Evolutionary conservation across 1,140 invertebrate species (phyloP), one percentile per base, ranked within the genome.

Genomic region (Pogonomyrmex barbatus): DNA sequence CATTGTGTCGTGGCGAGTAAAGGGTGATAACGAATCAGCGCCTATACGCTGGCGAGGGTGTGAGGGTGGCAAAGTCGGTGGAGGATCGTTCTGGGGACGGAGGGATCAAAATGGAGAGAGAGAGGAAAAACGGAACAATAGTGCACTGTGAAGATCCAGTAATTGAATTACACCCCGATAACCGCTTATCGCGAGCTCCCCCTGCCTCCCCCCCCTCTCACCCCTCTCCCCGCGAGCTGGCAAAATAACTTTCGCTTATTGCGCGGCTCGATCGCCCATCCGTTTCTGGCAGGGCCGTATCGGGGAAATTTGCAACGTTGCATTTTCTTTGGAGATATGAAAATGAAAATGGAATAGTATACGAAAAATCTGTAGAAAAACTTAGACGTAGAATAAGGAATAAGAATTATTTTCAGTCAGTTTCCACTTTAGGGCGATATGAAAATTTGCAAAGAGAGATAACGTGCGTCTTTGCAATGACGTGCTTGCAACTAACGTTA

Each of bases 151-250:
- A 94, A 93, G 94, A 93, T 93, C 92, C 91, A 88, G 91, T 94
- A 94, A 94, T 94, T 94, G 93, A 94, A 94, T 94, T 94, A 94
- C 90, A 93, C 88, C 87, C 91, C 85, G 91, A 93, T 94, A 94
- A 94, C 90, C 88, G 88, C 91, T 93, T 94, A 93, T 94, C 93
- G 93, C 88, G 17, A 77, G 47, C 52, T 8, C 54, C n/a, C 54
- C 9, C 24, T 68, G n/a, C n/a, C n/a, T n/a, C n/a, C n/a, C 62
- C 78, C 63, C 63, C 9, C 36, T 9, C 24, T 24, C 24, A 24
- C 24, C 24, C 6, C 70, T 45, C 12, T 17, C 30, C 42, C 33
- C 86, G 54, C 73, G 54, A 83, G 73, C 76, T 87, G 39, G 70
- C 71, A 82, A 87, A 89, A 88, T 88, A 88, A 85, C 76, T 88